Evolutionary conservation across 2,797 vertebrate genomes (phyloP), one percentile per base, ranked within the genome.

Genomic region (Glossophaga mutica): DNA sequence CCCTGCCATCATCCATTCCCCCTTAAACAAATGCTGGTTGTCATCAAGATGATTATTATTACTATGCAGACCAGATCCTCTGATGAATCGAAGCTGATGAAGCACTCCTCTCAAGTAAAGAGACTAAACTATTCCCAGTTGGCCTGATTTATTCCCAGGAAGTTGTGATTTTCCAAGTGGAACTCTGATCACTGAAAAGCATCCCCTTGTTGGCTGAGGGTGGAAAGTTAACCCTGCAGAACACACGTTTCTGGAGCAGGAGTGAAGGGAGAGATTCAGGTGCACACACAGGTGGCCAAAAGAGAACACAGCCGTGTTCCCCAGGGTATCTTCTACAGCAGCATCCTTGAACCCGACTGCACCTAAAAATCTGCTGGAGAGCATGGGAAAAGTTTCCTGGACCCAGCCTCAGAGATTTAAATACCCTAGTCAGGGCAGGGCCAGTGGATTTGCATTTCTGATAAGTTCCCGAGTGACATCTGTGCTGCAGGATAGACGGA

Each of bases 61-160:
- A 89, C 93, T 77, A 76, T 85, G 71, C 83, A 73, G 89, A 22
- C 62, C 79, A 91, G 83, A 79, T 91, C 55, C 70, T 96, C 95
- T 94, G 91, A 87, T 85, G 91, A 86, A 95, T 91, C 34, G 55
- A 93, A 73, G 93, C 87, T 76, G 86, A 87, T 96, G 93, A 94
- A 89, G 90, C 79, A 87, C 71, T 96, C 90, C 96, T 92, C 74
- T 94, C 82, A 90, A 95, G 96, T 92, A 88, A 89, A 94, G 89
- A 94, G 89, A 97, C 89, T 68, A 48, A 83, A 90, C 94, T 92
- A 71, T 95, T 95, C 92, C 83, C 89, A 94, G 92, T 76, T 89
- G 84, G 91, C 62, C 71, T 96, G 94, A 96, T 92, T 96, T 91
- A 96, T 91, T 93, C 96, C 87, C 87, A 82, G 93, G 94, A 97